These are phyloP conservation scores for Lasioglossum lativentre DNA, from an alignment of 2,888 invertebrate species.

Conservation along the genomic window DNA sequence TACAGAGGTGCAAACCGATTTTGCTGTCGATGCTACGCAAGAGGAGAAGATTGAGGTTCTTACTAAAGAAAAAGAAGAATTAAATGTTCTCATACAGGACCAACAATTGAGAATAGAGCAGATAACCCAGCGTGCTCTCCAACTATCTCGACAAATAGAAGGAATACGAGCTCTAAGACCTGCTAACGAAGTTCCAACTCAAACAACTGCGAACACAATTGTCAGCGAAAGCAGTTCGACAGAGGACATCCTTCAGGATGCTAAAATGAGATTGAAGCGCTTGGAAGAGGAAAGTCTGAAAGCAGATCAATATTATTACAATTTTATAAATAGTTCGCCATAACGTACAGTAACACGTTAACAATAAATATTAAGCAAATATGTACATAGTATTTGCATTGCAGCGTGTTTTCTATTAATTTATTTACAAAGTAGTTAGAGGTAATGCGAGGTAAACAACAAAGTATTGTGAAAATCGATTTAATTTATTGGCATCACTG, in stretches of 20 bases:
- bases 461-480: neutral
- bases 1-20: constrained; percentile 79
- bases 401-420: constrained; percentile 5
- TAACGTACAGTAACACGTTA: constrained; percentile 36
- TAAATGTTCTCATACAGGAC: constrained; percentile 75
- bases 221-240: constrained; percentile 83
- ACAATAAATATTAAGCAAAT: neutral
- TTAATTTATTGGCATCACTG: constrained; percentile 39
- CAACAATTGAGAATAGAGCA: constrained; percentile 81
- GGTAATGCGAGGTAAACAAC: neutral
- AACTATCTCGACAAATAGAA: constrained; percentile 79
- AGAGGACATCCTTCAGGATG: constrained; percentile 82
- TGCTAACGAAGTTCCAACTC: constrained; percentile 62
- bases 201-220: constrained; percentile 72
- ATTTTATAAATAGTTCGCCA: constrained; percentile 75
- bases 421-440: constrained; percentile 6
- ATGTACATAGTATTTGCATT: constrained; percentile 10
- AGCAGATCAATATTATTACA: constrained; percentile 80
- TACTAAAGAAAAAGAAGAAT: constrained; percentile 77
- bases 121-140: constrained; percentile 77
- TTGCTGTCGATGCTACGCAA: constrained; percentile 55
- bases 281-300: constrained; percentile 81
- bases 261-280: constrained; percentile 79
- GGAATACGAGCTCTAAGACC: constrained; percentile 73
- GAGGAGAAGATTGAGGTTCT: constrained; percentile 71